Evolutionary conservation across 2,797 vertebrate genomes (phyloP).

Genomic region (Urocyon cinereoargenteus): DNA sequence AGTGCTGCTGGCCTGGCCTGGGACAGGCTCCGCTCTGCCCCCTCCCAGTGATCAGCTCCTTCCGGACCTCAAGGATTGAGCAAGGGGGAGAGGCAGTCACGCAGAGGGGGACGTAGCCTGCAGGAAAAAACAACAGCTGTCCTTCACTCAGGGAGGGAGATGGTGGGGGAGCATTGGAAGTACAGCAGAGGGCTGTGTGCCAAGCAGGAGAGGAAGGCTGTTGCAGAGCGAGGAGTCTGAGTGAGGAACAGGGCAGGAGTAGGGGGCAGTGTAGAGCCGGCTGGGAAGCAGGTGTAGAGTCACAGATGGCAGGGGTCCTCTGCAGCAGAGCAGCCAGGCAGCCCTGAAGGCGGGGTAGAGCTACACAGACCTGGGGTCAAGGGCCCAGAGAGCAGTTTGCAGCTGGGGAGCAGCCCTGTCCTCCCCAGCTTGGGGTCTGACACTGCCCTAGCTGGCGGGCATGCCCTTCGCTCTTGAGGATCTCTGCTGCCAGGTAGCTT

Average conservation of each 20-base stretch:
- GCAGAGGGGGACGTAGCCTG: not conserved
- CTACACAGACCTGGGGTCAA: not conserved
- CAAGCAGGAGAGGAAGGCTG: not conserved
- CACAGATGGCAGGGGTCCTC: not conserved
- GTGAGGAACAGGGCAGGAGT: fast-evolving
- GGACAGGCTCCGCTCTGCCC: not conserved
- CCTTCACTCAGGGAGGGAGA: not conserved
- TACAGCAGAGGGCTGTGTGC: not conserved
- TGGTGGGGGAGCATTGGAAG: not conserved
- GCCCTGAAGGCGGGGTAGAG: not conserved
- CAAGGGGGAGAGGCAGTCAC: not conserved
- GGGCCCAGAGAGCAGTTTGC: not conserved
- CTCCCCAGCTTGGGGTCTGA: not conserved
- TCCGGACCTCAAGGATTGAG: constrained; percentile 1
- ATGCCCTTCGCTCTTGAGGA: too few species aligned
- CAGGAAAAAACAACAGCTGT: constrained; percentile 72
- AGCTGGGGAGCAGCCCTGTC: not conserved
- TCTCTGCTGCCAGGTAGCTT: not conserved
- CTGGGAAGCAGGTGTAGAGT: not conserved
- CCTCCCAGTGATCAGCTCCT: not conserved
- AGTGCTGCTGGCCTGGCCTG: not conserved
- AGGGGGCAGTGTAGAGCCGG: fast-evolving
- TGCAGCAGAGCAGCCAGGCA: not conserved
- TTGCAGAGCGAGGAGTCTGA: not conserved
- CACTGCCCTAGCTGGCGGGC: not conserved